phyloP scores from a whole-genome alignment of 2,888 invertebrate genomes.

The Brachypalpus laphriformis region DNA sequence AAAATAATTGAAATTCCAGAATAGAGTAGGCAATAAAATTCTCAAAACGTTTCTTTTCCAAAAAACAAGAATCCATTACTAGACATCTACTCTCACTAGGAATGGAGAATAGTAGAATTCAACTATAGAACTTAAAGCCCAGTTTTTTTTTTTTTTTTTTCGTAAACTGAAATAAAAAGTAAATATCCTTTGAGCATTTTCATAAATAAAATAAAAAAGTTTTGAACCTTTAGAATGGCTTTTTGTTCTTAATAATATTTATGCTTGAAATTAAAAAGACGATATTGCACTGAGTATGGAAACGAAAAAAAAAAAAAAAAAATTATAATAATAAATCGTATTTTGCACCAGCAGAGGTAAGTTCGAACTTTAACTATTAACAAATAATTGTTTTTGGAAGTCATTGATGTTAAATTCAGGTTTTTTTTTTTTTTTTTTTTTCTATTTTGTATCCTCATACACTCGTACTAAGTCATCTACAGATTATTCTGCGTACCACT shows the following conservation, averaged over 20 bases:
- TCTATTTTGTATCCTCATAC: constrained; percentile 32
- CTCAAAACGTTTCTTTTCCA: not conserved
- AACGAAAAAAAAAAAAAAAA: constrained; percentile 15
- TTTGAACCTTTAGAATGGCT: constrained; percentile 33
- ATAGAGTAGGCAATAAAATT: not conserved
- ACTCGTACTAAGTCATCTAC: constrained; percentile 25
- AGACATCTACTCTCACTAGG: constrained; percentile 29
- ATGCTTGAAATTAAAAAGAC: constrained; percentile 40
- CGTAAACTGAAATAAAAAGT: constrained; percentile 22
- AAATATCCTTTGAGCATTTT: constrained; percentile 56
- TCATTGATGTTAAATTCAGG: constrained; percentile 57
- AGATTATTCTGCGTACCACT: constrained; percentile 51
- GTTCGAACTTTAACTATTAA: constrained; percentile 38
- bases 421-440: constrained; percentile 15
- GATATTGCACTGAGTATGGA: constrained; percentile 66
- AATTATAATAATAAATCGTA: constrained; percentile 48
- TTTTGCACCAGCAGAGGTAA: constrained; percentile 64
- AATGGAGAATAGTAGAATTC: constrained; percentile 1
- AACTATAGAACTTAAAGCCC: constrained; percentile 25
- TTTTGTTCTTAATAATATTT: constrained; percentile 31
- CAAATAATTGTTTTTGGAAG: constrained; percentile 56
- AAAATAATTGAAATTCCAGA: not conserved
- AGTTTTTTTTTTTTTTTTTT: not conserved
- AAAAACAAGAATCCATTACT: constrained; percentile 12
- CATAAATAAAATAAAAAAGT: constrained; percentile 25